These are phyloP conservation scores for Phylloscopus trochilus DNA, from an alignment of 2,113 vertebrate genomes.

Conservation along the genomic window DNA sequence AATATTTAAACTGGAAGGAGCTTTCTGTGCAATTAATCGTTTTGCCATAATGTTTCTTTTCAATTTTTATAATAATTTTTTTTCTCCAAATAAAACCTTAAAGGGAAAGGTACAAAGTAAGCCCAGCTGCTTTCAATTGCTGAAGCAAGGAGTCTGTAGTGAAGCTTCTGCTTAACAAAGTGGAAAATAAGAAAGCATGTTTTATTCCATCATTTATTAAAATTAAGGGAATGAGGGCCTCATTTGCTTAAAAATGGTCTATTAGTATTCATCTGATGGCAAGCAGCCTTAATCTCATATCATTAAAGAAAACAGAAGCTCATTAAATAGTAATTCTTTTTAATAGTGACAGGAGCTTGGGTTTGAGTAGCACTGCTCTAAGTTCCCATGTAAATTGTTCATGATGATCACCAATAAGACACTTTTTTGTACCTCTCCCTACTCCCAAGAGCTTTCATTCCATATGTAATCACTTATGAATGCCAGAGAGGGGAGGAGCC, in stretches of 20 bases:
- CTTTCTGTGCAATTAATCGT: not conserved
- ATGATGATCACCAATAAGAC: not conserved
- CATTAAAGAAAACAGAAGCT: conserved; percentile 60
- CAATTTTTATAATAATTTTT: not conserved
- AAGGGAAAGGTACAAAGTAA: not conserved
- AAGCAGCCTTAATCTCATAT: conserved; percentile 52
- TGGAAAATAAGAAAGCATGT: conserved; percentile 21
- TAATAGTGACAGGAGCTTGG: conserved; percentile 18
- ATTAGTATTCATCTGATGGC: conserved; percentile 62
- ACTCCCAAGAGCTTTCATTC: not conserved
- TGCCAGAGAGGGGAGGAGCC: not conserved
- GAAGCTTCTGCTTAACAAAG: conserved; percentile 18
- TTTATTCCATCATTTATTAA: conserved; percentile 46
- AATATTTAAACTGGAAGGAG: not conserved
- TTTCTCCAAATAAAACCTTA: not conserved
- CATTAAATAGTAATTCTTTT: conserved; percentile 59
- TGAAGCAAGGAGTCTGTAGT: not conserved
- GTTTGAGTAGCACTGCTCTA: not conserved
- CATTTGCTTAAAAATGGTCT: conserved; percentile 53
- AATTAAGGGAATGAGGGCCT: conserved; percentile 41
- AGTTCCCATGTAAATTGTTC: conserved; percentile 8
- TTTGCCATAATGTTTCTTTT: not conserved
- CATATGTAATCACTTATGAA: not conserved
- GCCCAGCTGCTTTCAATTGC: not conserved
- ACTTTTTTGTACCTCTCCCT: not conserved